Percentiles rank a stretch among this genome's conserved stretches.
Conservation (phyloP, 2,113 vertebrate genomes). For the Petrocephalus zakoni region DNA sequence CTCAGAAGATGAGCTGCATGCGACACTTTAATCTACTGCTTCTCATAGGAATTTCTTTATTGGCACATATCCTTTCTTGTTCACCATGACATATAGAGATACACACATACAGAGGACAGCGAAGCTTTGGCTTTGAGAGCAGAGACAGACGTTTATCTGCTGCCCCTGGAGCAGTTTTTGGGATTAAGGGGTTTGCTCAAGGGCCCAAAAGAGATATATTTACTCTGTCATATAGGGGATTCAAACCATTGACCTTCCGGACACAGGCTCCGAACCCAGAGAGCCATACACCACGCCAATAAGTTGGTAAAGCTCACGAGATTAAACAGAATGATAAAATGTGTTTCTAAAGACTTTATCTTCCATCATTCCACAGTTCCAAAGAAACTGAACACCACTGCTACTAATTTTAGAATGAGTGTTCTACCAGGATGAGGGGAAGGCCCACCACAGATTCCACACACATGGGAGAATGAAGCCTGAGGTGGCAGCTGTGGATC, state of each 20-base stretch:
- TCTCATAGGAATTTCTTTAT: background rate
- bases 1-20: background rate
- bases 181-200: background rate
- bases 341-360: background rate
- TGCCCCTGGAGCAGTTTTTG: background rate
- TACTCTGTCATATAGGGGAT: background rate
- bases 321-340: background rate
- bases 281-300: background rate
- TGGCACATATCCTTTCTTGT: background rate
- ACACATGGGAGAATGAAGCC: background rate
- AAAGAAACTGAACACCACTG: background rate
- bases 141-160: background rate
- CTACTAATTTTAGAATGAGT: background rate
- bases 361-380: background rate
- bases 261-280: background rate
- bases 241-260: background rate
- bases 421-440: background rate
- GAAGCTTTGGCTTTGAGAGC: background rate
- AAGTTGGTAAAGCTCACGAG: background rate
- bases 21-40: background rate
- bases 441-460: background rate
- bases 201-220: background rate
- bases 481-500: background rate
- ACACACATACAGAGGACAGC: background rate
- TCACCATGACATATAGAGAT: background rate